Base-by-base conservation (phyloP, 2,113 vertebrate genomes). In the Xiphophorus maculatus region DNA sequence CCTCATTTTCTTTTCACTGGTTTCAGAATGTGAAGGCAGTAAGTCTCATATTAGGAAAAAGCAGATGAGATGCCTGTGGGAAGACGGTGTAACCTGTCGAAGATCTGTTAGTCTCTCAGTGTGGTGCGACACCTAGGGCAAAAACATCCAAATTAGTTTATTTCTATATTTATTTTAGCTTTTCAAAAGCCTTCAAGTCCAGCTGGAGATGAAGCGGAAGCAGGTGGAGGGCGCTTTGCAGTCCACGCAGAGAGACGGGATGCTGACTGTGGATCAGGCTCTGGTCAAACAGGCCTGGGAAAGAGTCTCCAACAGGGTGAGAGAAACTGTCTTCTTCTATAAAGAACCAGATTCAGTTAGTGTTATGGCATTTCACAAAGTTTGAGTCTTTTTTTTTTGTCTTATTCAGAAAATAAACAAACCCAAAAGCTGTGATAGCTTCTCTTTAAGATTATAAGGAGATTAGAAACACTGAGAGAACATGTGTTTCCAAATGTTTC, bases 201-300 rank as follows among this genome's bases (percentile, higher is more conserved):
- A 99, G 67, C 94, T 97, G 87, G 98, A 99, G 81, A 88, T 96
- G 66, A 96, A 94, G 89, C 96, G 93, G 88, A 98, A 97, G 77
- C 96, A 96, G 83, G 84, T 96, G 74, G 97, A 98, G 74, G 87
- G 92, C 74, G 91, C 93, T 71, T 84, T 97, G 33, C 95, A 96
- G 76, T 97, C 98, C 11, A 73, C 95, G 35, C 95, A 97, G 66
- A 96, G 94, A 88, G 97, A 99, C 4, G 96, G 97, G n/a, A 99
- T 98, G 87, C 87, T 99, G 73, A 97, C 97, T 1, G 96, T 98
- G 85, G 97, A 99, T 86, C 98, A 99, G 94, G 97, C 97, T 2
- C 88, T 99, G 84, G 94, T 98, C 72, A 99, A 98, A 85, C 97
- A 99, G 86, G 94, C 96, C 25, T 99, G 97, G 97, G 98, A 99